Base-by-base conservation (phyloP, 2,888 invertebrate genomes). In the Phorcus lineatus region DNA sequence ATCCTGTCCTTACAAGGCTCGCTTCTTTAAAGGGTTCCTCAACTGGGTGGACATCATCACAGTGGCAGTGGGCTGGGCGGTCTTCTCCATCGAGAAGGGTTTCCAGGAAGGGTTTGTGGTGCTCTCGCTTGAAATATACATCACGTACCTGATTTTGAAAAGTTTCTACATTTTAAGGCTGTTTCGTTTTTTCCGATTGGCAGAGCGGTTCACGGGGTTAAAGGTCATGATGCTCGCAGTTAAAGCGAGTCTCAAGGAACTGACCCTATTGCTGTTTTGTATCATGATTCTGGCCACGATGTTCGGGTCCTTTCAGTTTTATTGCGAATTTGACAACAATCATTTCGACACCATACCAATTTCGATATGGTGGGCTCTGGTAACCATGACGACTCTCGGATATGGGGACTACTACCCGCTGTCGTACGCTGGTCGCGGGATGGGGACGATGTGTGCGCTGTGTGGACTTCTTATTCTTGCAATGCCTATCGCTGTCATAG, bases 351-450 rank as follows among this genome's bases (percentile, higher is more conserved):
- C 53, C 54, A 77, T 77, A 7, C 76, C 76, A 17, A 54, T 54
- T 28, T 53, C 76, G 7, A 77, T 77, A 17, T 77, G 76, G 76
- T 77, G 76, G 76, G 76, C 76, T 3, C 22, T 77, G 22, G 36
- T 77, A 28, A 77, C 76, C 76, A 77, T 77, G 76, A 77, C 55
- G 31, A 77, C 76, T 53, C 22, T 77, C 0, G 76, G 76, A 17
- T 77, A 77, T 55, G 76, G 76, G 1, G 76, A 77, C 19, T 77
- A n/a, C 31, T 28, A 31, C 52, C 76, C 76, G 16, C 13, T 55
- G n/a, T 22, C 22, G 22, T 24, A 24, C n/a, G 54, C 55, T 54
- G 76, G 76, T 7, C 54, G 54, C 22, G 76, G 28, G n/a, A 53
- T 77, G 53, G 76, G 76, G 4, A 55, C 76, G 17, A 36, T 77